A percentile compares a stretch with the other conserved stretches of the same genome.
These are phyloP conservation scores for Bugula neritina DNA, from an alignment of 2,888 invertebrate genomes.

Conservation along the genomic window DNA sequence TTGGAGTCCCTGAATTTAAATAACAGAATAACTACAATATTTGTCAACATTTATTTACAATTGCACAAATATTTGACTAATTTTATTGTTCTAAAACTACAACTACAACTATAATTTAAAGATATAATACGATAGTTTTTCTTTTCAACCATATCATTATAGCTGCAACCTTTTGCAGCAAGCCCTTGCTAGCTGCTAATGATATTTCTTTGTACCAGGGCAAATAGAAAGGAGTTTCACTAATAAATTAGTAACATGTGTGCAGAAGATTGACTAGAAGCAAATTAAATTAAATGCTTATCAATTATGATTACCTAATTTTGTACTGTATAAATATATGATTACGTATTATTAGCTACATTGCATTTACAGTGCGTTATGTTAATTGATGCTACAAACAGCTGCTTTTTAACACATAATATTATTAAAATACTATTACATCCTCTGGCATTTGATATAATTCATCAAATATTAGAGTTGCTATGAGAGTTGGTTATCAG, in stretches of 20 bases:
- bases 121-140: too few relatives aligned
- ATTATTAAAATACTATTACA: neutral
- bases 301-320: constrained; percentile 22
- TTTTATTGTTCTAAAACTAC: too few relatives aligned
- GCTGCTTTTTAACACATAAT: neutral
- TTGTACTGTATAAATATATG: constrained; percentile 1
- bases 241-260: neutral
- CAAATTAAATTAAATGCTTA: neutral
- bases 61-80: too few relatives aligned
- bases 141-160: too few relatives aligned
- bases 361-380: neutral
- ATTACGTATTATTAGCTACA: neutral
- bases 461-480: constrained; percentile 18
- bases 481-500: constrained; percentile 1
- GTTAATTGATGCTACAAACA: constrained; percentile 22
- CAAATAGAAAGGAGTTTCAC: too few relatives aligned
- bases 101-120: too few relatives aligned
- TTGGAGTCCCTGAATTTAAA: too few relatives aligned
- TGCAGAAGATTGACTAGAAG: neutral
- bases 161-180: too few relatives aligned
- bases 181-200: too few relatives aligned
- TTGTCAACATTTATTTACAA: too few relatives aligned
- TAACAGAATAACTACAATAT: too few relatives aligned
- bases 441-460: constrained; percentile 24
- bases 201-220: too few relatives aligned